Conservation (phyloP, 2,113 vertebrate genomes). For the Patagioenas fasciata region DNA sequence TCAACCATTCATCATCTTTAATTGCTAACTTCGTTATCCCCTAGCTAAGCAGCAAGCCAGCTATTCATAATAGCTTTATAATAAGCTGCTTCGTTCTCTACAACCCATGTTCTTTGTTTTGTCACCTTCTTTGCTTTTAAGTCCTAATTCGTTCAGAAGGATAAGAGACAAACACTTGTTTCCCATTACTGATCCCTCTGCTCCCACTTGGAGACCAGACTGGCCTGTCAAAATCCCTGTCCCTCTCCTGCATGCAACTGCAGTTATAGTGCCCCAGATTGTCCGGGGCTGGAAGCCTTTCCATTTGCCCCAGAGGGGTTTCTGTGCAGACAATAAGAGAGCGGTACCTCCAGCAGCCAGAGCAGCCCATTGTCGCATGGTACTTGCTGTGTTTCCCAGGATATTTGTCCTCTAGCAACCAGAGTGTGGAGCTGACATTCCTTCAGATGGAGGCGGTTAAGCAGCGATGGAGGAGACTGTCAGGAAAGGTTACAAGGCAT, state of each 20-base stretch:
- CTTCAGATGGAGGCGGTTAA: background rate
- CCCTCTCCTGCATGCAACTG: background rate
- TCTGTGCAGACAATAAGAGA: background rate
- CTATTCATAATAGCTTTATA: constrained; percentile 41
- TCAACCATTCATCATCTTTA: constrained; percentile 48
- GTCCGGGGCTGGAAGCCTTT: background rate
- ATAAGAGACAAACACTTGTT: background rate
- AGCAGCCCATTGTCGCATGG: background rate
- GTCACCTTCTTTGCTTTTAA: constrained; percentile 16
- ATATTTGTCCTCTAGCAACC: background rate
- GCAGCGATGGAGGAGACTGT: background rate
- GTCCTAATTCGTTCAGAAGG: background rate
- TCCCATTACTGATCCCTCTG: background rate
- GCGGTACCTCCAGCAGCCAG: background rate
- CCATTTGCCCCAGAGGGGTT: background rate
- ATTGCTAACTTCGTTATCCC: constrained; percentile 29
- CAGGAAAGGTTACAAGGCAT: background rate
- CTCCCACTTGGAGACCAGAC: background rate
- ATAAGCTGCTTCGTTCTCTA: background rate
- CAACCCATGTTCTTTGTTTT: constrained; percentile 24
- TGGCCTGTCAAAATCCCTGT: background rate
- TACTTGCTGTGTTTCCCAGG: background rate
- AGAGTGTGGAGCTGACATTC: background rate
- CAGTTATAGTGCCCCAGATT: background rate
- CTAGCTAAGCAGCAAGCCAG: background rate